phyloP scores from a whole-genome alignment of 2,888 invertebrate species.

The Oxytorus armatus region DNA sequence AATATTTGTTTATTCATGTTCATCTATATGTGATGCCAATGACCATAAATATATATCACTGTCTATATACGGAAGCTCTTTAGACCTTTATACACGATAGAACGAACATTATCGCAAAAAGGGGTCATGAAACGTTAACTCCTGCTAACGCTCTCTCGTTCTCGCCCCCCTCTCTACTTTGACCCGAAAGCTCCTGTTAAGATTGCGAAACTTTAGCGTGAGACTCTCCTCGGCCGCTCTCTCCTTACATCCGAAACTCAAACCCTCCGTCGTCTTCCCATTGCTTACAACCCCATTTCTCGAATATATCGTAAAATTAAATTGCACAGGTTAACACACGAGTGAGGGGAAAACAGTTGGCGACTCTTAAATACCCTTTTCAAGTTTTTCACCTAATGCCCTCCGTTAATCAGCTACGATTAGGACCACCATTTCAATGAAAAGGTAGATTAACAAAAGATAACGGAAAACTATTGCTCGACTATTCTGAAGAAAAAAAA shows the following conservation, averaged over 20 bases:
- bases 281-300: slow-evolving; percentile 60
- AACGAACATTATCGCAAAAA: slow-evolving; percentile 62
- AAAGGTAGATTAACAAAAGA: background rate
- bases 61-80: slow-evolving; percentile 11
- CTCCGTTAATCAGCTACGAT: background rate
- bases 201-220: slow-evolving; percentile 65
- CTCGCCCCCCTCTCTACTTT: slow-evolving; percentile 49
- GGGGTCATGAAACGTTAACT: slow-evolving; percentile 64
- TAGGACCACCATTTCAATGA: background rate
- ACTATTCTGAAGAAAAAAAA: background rate
- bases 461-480: background rate
- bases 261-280: slow-evolving; percentile 25
- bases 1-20: slow-evolving; percentile 5
- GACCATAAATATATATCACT: slow-evolving; percentile 33
- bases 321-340: slow-evolving; percentile 52
- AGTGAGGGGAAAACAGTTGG: slow-evolving; percentile 28
- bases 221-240: slow-evolving; percentile 19
- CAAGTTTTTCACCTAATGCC: slow-evolving; percentile 7
- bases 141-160: slow-evolving; percentile 65
- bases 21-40: slow-evolving; percentile 20
- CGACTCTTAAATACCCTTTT: slow-evolving; percentile 15
- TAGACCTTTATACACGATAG: slow-evolving; percentile 53
- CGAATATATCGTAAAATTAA: slow-evolving; percentile 62
- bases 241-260: slow-evolving; percentile 25
- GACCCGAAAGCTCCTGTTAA: slow-evolving; percentile 44